These are phyloP conservation scores for Hypsibius dujardini DNA, from an alignment of 1,140 invertebrate species.

Conservation along the genomic window DNA sequence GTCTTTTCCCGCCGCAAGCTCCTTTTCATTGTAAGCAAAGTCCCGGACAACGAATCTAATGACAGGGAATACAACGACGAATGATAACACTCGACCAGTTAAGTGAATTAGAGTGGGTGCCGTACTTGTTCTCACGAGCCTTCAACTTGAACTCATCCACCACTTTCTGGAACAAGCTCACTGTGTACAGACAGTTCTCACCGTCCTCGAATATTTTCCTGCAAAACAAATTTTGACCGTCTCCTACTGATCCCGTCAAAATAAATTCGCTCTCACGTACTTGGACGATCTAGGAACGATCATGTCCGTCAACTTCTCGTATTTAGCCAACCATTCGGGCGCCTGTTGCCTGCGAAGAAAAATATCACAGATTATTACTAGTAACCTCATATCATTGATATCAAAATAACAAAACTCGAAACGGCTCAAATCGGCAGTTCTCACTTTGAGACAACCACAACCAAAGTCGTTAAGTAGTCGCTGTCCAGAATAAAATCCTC, in stretches of 20 bases:
- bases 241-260: background rate
- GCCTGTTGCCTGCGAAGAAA: conserved; percentile 45
- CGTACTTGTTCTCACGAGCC: conserved; percentile 79
- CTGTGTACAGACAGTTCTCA: conserved; percentile 83
- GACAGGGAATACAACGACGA: conserved; percentile 19
- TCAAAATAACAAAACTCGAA: conserved; percentile 5
- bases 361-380: conserved; percentile 17
- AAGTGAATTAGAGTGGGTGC: background rate
- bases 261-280: conserved; percentile 26
- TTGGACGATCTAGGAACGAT: conserved; percentile 85
- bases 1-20: conserved; percentile 84
- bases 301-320: conserved; percentile 90
- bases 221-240: conserved; percentile 16
- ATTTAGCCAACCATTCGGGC: conserved; percentile 76
- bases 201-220: conserved; percentile 65
- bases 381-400: conserved; percentile 19
- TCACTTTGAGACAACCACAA: conserved; percentile 93
- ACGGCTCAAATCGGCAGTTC: conserved; percentile 27
- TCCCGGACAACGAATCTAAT: conserved; percentile 79
- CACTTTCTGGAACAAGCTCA: conserved; percentile 93
- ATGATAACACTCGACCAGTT: conserved; percentile 16
- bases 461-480: conserved; percentile 85
- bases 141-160: conserved; percentile 91
- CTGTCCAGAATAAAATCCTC: conserved; percentile 96
- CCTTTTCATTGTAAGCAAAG: conserved; percentile 92